Evolutionary conservation across 64 coral and sea anemone species (phyloP), one percentile per base, ranked within the genome.

Genomic region (Orbicella faveolata): DNA sequence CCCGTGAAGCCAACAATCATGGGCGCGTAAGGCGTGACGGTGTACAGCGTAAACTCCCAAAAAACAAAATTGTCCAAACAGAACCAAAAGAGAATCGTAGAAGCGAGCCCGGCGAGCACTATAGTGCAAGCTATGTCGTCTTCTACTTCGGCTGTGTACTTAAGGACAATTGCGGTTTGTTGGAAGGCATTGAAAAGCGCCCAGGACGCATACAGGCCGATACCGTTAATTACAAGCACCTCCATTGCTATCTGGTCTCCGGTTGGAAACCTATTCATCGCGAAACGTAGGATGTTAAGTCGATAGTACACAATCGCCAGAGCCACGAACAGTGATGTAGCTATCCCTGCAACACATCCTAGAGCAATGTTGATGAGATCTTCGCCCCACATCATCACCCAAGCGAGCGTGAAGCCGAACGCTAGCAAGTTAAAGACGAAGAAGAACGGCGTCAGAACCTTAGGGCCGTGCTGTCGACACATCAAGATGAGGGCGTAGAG

Each of bases 1-100:
- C 95, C 95, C 20, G 88, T 86, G 54, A 94, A 94, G 23, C 84
- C 95, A 5, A 97, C 92, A 9, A 94, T 78, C 18, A 97, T 73
- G 0, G 88, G 83, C 15, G 91, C 88, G 53, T 94, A 97, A 19
- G 93, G 88, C 19, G 95, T 94, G 35, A 97, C 19, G 37, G 92
- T 94, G 88, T 88, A 94, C 1, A 81, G 70, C 0, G 95, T 97
- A 64, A 79, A 94, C 41, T 77, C 35, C 35, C 88, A 39, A 53
- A 97, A 88, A 5, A 97, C 95, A 48, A 97, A 97, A 70, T 76
- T 88, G 25, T 97, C 95, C 74, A 97, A 74, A 68, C 87, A 90
- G 25, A 97, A 97, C 92, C 95, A 93, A 77, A 97, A 97, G 25
- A 97, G 76, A 66, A 97, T 81, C 16, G 90, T 65, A 34, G 88